Evolutionary conservation across 2,888 invertebrate species (phyloP).

Genomic region (Dugesia japonica): DNA sequence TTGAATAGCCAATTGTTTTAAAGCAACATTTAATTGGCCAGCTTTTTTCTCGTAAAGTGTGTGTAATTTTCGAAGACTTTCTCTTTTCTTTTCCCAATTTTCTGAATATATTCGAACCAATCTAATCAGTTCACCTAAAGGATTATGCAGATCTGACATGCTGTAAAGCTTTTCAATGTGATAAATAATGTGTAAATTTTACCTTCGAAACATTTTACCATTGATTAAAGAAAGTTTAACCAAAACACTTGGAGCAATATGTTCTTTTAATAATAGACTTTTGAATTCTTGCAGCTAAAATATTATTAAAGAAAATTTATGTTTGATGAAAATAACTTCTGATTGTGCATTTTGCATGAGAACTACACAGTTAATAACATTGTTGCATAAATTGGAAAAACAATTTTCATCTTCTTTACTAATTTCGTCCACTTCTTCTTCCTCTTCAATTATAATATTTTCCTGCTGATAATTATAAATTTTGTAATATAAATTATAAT

Average conservation of each 20-base stretch:
- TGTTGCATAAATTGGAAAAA: not conserved
- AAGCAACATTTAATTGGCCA: slow-evolving; percentile 45
- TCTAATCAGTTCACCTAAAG: slow-evolving; percentile 44
- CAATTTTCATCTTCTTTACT: slow-evolving; percentile 6
- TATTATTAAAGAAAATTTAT: not conserved
- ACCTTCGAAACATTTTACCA: slow-evolving; percentile 42
- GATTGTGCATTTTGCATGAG: not conserved
- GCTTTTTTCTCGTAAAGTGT: slow-evolving; percentile 46
- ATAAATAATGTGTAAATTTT: not conserved
- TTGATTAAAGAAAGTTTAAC: not conserved
- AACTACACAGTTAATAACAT: not conserved
- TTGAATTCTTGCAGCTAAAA: not conserved
- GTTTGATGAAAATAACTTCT: not conserved
- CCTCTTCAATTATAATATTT: not conserved
- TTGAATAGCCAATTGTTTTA: slow-evolving; percentile 44
- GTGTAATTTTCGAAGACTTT: slow-evolving; percentile 45
- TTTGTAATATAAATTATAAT: not conserved
- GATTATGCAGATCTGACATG: slow-evolving; percentile 44
- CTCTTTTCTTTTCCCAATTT: slow-evolving; percentile 47
- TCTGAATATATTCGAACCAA: slow-evolving; percentile 46
- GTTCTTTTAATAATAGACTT: not conserved
- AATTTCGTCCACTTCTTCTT: not conserved
- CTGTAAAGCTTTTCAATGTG: slow-evolving; percentile 37
- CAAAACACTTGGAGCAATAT: not conserved
- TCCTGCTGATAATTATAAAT: not conserved